These are phyloP conservation scores for Oreotragus oreotragus DNA, from an alignment of 2,113 vertebrate genomes.

Conservation along the genomic window DNA sequence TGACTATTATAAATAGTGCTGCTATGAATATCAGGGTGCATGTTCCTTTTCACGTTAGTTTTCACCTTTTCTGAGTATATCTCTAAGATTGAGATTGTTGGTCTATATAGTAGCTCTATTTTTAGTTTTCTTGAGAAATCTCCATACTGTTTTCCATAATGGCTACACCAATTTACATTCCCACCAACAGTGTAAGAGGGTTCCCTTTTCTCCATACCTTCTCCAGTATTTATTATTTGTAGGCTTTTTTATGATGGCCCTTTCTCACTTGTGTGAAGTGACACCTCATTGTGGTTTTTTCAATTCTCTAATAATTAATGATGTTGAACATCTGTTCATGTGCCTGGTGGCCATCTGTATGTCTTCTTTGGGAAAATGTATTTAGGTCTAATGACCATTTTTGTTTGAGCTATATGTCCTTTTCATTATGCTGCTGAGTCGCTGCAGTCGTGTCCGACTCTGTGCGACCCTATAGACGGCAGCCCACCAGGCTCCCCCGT, in stretches of 20 bases:
- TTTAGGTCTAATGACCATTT: not conserved
- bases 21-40: not conserved
- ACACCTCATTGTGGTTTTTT: not conserved
- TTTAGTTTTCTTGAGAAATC: not conserved
- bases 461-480: no score
- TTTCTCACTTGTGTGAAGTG: not conserved
- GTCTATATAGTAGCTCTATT: not conserved
- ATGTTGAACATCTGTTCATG: not conserved
- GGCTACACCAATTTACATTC: not conserved
- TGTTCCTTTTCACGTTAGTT: not conserved
- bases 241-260: not conserved
- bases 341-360: not conserved
- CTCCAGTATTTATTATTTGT: not conserved
- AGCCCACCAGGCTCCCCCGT: no score
- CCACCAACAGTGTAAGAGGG: not conserved
- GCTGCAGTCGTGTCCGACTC: no score
- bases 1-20: not conserved
- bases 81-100: not conserved
- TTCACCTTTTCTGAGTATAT: not conserved
- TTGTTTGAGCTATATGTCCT: not conserved
- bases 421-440: no score
- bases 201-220: not conserved
- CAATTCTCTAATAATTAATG: not conserved
- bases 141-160: not conserved
- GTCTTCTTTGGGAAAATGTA: not conserved